These are phyloP conservation scores for Meghimatium bilineatum DNA, from an alignment of 2,888 invertebrate species.

Conservation along the genomic window DNA sequence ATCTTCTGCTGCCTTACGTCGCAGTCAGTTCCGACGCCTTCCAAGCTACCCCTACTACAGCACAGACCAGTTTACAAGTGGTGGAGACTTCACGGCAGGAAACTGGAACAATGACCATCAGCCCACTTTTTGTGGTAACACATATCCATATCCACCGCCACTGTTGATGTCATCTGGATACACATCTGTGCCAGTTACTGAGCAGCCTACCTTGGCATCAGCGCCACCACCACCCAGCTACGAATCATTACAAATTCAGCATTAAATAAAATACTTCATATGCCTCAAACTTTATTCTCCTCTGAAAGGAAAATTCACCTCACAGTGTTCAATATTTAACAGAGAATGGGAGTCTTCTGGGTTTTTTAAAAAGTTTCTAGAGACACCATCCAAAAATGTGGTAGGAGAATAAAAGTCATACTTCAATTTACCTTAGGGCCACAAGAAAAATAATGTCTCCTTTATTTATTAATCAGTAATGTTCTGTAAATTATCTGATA, in stretches of 20 bases:
- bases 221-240: constrained; percentile 51
- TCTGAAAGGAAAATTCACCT: too few relatives aligned
- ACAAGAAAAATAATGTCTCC: too few relatives aligned
- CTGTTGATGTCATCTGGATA: neutral
- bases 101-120: neutral
- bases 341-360: too few relatives aligned
- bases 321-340: too few relatives aligned
- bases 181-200: constrained; percentile 9
- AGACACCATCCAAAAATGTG: too few relatives aligned
- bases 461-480: too few relatives aligned
- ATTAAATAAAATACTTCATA: neutral
- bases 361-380: too few relatives aligned
- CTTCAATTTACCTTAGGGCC: too few relatives aligned
- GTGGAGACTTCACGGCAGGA: constrained; percentile 5
- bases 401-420: too few relatives aligned
- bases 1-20: constrained; percentile 31
- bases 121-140: neutral
- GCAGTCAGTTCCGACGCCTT: constrained; percentile 48
- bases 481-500: too few relatives aligned
- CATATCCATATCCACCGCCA: constrained; percentile 26
- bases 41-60: constrained; percentile 55
- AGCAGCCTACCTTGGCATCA: constrained; percentile 29
- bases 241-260: constrained; percentile 47
- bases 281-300: too few relatives aligned
- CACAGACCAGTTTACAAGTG: constrained; percentile 38